Percentiles rank a stretch among this genome's conserved stretches.
phyloP scores from a whole-genome alignment of 2,888 invertebrate genomes.

The Sinotaia quadrata region DNA sequence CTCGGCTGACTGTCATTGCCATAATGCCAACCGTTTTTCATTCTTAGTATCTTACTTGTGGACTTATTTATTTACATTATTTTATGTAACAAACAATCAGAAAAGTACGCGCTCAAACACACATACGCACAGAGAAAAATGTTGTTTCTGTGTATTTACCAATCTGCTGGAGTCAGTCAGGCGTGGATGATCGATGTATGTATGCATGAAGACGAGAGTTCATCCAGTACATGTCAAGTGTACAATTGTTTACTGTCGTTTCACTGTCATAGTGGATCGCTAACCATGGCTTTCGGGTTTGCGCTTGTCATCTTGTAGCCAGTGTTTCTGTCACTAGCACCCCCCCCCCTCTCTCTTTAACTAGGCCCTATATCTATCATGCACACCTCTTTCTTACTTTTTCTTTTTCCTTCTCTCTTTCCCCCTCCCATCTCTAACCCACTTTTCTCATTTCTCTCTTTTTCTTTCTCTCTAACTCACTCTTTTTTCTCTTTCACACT shows the following conservation, averaged over 20 bases:
- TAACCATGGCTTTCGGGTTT: too few relatives aligned
- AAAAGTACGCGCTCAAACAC: background rate
- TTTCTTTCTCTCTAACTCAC: background rate
- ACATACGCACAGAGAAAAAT: slow-evolving; percentile 1
- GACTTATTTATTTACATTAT: background rate
- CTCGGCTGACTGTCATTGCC: background rate
- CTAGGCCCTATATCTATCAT: background rate
- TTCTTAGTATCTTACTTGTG: background rate
- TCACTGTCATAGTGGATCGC: too few relatives aligned
- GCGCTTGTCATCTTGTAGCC: background rate
- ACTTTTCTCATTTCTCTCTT: background rate
- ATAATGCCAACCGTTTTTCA: background rate
- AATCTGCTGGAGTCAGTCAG: too few relatives aligned
- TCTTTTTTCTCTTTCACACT: too few relatives aligned
- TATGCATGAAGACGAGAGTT: too few relatives aligned
- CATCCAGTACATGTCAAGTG: too few relatives aligned
- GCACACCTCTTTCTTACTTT: background rate
- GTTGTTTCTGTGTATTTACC: too few relatives aligned
- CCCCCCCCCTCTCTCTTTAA: slow-evolving; percentile 1
- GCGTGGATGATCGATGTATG: too few relatives aligned
- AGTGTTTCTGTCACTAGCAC: background rate
- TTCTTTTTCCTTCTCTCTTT: background rate
- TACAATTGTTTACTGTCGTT: too few relatives aligned
- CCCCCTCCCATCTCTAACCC: background rate
- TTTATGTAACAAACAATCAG: background rate